phyloP scores from a whole-genome alignment of 1,140 invertebrate genomes.

The Psilanteris sp. region DNA sequence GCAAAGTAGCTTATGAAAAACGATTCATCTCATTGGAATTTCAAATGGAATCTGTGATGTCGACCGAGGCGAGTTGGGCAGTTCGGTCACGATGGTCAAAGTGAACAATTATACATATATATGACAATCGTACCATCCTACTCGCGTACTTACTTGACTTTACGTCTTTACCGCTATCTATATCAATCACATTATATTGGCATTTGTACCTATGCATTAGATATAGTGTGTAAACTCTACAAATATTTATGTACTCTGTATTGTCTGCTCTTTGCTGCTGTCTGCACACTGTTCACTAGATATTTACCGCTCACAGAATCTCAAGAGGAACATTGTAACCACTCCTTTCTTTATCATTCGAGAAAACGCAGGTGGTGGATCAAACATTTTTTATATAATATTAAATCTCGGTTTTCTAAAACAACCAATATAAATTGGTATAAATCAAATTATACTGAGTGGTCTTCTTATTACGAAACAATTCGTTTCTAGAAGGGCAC shows the following conservation, averaged over 20 bases:
- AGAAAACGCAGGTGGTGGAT: constrained; percentile 30
- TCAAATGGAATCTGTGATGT: not conserved
- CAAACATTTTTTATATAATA: constrained; percentile 42
- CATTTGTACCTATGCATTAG: constrained; percentile 63
- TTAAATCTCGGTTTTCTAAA: constrained; percentile 9
- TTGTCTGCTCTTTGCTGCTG: constrained; percentile 60
- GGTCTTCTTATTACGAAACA: not conserved
- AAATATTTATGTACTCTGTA: constrained; percentile 63
- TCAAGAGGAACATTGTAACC: constrained; percentile 31
- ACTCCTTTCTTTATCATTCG: constrained; percentile 38
- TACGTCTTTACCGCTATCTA: constrained; percentile 54
- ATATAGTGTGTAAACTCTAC: constrained; percentile 55
- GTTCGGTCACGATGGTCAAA: constrained; percentile 7
- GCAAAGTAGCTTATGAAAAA: no score
- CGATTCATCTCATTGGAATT: no score
- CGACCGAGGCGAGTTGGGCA: constrained; percentile 1
- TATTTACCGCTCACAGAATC: constrained; percentile 46
- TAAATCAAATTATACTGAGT: constrained; percentile 4
- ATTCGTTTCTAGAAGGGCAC: not conserved
- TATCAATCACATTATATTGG: constrained; percentile 59
- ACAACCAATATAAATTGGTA: not conserved
- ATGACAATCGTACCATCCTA: constrained; percentile 61
- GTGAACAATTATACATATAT: constrained; percentile 56
- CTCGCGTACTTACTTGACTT: constrained; percentile 51
- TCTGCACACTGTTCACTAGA: constrained; percentile 62